Evolutionary conservation across 2,888 invertebrate genomes (phyloP).

Genomic region (Cyaniris semiargus): DNA sequence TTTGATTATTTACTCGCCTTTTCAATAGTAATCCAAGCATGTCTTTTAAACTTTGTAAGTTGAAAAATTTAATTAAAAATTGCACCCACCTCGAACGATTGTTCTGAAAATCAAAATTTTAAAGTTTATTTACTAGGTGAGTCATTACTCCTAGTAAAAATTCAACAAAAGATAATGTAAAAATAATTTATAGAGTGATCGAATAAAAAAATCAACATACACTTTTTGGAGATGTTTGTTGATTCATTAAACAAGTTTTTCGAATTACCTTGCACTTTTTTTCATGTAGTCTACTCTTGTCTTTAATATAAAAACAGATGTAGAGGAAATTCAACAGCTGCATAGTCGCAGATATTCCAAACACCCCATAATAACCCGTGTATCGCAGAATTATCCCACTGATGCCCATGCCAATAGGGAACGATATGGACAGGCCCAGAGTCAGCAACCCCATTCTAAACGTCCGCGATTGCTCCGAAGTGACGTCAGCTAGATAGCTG

Average conservation of each 20-base stretch:
- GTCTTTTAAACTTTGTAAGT: slow-evolving; percentile 70
- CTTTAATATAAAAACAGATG: slow-evolving; percentile 65
- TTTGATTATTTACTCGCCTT: slow-evolving; percentile 67
- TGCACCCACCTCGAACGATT: slow-evolving; percentile 56
- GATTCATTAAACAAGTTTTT: not conserved
- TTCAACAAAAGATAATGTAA: not conserved
- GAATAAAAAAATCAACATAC: not conserved
- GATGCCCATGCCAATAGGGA: slow-evolving; percentile 70
- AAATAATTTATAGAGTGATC: not conserved
- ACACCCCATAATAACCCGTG: slow-evolving; percentile 77
- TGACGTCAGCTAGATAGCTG: slow-evolving; percentile 82
- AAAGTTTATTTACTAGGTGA: not conserved
- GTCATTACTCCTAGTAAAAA: no score
- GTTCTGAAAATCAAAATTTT: slow-evolving; percentile 50
- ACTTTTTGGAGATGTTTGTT: no score
- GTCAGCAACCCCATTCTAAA: slow-evolving; percentile 79
- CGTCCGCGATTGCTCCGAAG: slow-evolving; percentile 80
- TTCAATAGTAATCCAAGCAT: slow-evolving; percentile 77
- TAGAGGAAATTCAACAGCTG: slow-evolving; percentile 72
- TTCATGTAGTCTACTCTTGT: slow-evolving; percentile 65
- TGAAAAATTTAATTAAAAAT: slow-evolving; percentile 69
- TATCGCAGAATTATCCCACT: slow-evolving; percentile 65
- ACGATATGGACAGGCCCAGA: slow-evolving; percentile 70
- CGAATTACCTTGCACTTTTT: slow-evolving; percentile 61
- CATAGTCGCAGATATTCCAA: slow-evolving; percentile 62